phyloP scores from a whole-genome alignment of 2,888 invertebrate species.

The Drosophila ustulata region DNA sequence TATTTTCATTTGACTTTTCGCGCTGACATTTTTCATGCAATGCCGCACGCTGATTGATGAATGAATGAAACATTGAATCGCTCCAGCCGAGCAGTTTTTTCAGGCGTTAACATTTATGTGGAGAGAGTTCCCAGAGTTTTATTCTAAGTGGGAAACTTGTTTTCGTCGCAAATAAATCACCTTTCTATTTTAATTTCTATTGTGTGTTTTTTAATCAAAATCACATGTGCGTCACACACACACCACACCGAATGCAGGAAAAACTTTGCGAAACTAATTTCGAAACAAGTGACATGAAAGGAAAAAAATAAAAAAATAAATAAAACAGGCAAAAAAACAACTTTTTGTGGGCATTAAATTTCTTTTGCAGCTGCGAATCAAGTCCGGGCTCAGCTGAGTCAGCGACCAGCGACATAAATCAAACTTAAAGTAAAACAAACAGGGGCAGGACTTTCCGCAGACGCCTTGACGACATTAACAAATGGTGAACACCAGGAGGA shows the following conservation, averaged over 20 bases:
- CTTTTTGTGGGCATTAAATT: slow-evolving; percentile 49
- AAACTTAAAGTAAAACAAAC: slow-evolving; percentile 62
- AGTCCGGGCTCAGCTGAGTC: slow-evolving; percentile 40
- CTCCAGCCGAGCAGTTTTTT: slow-evolving; percentile 46
- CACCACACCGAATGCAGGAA: neutral
- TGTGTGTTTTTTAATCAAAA: slow-evolving; percentile 61
- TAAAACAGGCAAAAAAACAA: slow-evolving; percentile 10
- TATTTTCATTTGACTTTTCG: slow-evolving; percentile 45
- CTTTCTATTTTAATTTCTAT: slow-evolving; percentile 59
- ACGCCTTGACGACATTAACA: slow-evolving; percentile 63
- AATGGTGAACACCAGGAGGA: slow-evolving; percentile 48
- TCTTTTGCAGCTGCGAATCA: slow-evolving; percentile 56
- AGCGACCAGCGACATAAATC: slow-evolving; percentile 61
- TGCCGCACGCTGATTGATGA: slow-evolving; percentile 74
- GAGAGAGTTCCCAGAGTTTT: slow-evolving; percentile 36
- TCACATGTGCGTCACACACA: slow-evolving; percentile 56
- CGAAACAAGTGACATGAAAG: slow-evolving; percentile 40
- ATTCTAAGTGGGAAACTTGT: slow-evolving; percentile 18
- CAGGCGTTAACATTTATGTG: slow-evolving; percentile 59
- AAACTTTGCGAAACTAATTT: slow-evolving; percentile 61
- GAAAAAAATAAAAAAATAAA: slow-evolving; percentile 11
- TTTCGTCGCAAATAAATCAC: slow-evolving; percentile 63
- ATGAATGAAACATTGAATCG: slow-evolving; percentile 65
- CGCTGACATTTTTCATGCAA: slow-evolving; percentile 70
- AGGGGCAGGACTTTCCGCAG: slow-evolving; percentile 14